Evolutionary conservation across 1,140 invertebrate genomes (phyloP).

Genomic region (Sweltsa coloradensis): DNA sequence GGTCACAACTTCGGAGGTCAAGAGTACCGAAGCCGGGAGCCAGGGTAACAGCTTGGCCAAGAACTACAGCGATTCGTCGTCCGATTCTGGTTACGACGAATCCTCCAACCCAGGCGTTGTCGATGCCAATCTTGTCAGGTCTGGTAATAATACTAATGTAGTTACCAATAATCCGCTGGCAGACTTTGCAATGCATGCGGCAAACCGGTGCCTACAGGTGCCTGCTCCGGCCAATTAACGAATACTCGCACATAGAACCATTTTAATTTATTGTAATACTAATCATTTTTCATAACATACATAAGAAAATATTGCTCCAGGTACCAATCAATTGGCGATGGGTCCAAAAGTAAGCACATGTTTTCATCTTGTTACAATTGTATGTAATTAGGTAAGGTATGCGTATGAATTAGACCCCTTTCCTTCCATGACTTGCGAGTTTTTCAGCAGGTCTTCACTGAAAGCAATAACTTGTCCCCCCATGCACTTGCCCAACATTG

Average conservation of each 20-base stretch:
- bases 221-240: conserved; percentile 32
- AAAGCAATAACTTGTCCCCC: conserved; percentile 6
- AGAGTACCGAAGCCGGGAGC: conserved; percentile 17
- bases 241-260: conserved; percentile 27
- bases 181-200: conserved; percentile 31
- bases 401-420: too few relatives aligned
- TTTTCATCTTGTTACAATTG: too few relatives aligned
- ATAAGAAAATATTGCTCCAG: conserved; percentile 6
- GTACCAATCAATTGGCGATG: conserved; percentile 12
- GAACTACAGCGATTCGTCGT: conserved; percentile 43
- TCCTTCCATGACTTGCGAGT: conserved; percentile 3
- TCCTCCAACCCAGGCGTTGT: conserved; percentile 39
- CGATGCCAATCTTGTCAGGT: neutral
- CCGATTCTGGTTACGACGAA: conserved; percentile 49
- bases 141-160: conserved; percentile 23
- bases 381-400: too few relatives aligned
- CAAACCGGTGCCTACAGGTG: conserved; percentile 23
- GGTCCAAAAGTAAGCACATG: conserved; percentile 12
- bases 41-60: conserved; percentile 26
- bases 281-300: neutral
- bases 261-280: conserved; percentile 28
- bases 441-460: neutral
- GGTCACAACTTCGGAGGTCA: too few relatives aligned
- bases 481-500: neutral
- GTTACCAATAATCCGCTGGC: conserved; percentile 28